Evolutionary conservation across 2,797 vertebrate genomes (phyloP), one percentile per base, ranked within the genome.

Genomic region (Catamblyrhynchus diadema): DNA sequence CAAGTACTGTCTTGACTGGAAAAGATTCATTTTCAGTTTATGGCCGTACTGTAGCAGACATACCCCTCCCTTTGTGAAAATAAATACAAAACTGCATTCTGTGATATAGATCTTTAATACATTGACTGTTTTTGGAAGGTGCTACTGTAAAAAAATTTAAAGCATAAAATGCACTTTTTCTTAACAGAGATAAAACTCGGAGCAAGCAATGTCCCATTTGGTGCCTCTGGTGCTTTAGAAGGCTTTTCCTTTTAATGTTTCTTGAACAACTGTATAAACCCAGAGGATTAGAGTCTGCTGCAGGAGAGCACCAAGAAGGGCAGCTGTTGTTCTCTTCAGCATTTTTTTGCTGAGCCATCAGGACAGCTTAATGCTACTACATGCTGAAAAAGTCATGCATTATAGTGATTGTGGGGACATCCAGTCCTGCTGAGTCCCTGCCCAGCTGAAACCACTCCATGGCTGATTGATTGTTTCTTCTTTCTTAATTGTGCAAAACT

Each of bases 231-330:
- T 84, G 60, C 88, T 94, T 84, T 47, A 60, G 84, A 72, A 80
- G 41, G 53, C 60, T 95, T 94, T 89, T 93, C 54, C 50, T 86
- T 95, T 89, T 73, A 82, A 53, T 92, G 80, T 81, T 93, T 67
- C 81, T 95, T 77, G 88, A 94, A 92, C 93, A 96, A 94, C 96
- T 96, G 93, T 93, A 61, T 87, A 96, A 95, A 95, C 90, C 94
- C 77, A 59, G 74, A 64, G 86, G 96, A 96, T 96, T 91, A 95
- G 80, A 39, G 42, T 75, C 88, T 85, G 88, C 88, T 83, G 77
- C 74, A 81, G 93, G 66, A 94, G 28, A 93, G 56, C 91, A 88
- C 70, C 83, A 67, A 56, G 90, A 83, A 75, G 86, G 74, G 88
- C 97, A 96, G 96, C 96, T 96, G 94, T 79, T 93, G 74, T 60